These are phyloP conservation scores for Atta colombica DNA, from an alignment of 1,140 invertebrate species.

Conservation along the genomic window DNA sequence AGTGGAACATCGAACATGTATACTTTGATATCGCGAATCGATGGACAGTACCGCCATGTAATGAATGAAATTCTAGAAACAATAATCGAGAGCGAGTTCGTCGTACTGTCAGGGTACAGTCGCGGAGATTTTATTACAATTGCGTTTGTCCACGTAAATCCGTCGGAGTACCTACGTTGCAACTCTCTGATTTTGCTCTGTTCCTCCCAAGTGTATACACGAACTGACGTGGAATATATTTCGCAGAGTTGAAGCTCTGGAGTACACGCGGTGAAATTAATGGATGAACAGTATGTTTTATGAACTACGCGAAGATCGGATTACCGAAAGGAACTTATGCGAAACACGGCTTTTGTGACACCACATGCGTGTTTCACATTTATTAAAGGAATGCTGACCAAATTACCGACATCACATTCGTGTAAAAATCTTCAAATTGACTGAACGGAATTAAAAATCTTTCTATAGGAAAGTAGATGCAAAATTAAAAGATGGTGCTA, in stretches of 20 bases:
- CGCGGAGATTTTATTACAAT: slow-evolving; percentile 52
- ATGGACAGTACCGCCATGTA: slow-evolving; percentile 11
- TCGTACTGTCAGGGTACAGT: slow-evolving; percentile 22
- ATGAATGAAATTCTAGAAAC: slow-evolving; percentile 53
- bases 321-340: slow-evolving; percentile 28
- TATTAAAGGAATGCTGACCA: neutral
- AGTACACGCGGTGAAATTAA: slow-evolving; percentile 30
- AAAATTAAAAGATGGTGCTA: too few relatives aligned
- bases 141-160: slow-evolving; percentile 35
- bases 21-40: slow-evolving; percentile 38
- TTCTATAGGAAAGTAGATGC: too few relatives aligned
- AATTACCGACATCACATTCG: too few relatives aligned
- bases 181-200: slow-evolving; percentile 41
- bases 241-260: neutral
- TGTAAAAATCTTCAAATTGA: too few relatives aligned
- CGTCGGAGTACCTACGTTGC: slow-evolving; percentile 1
- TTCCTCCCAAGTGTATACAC: slow-evolving; percentile 42
- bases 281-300: slow-evolving; percentile 43
- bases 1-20: slow-evolving; percentile 28
- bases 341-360: slow-evolving; percentile 14
- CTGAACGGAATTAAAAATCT: too few relatives aligned
- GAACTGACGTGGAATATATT: slow-evolving; percentile 50
- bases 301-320: slow-evolving; percentile 43
- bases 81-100: slow-evolving; percentile 37
- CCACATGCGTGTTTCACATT: neutral